Percentiles rank a stretch among this genome's conserved stretches.
phyloP scores from a whole-genome alignment of 2,888 invertebrate genomes.

The Petrolisthes cinctipes region DNA sequence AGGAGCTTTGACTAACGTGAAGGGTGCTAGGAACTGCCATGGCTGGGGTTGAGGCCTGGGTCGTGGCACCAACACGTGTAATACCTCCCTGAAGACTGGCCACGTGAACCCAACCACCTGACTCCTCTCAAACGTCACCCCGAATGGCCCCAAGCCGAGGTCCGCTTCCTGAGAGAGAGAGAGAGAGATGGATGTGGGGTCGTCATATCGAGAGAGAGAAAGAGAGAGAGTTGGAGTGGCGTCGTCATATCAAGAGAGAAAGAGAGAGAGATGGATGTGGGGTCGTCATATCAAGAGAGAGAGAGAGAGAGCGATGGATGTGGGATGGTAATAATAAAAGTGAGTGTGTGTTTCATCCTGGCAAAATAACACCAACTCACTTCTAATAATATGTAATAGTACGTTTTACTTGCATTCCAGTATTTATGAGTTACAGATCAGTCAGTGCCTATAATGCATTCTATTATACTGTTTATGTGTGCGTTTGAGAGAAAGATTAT shows the following conservation, averaged over 20 bases:
- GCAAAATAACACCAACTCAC: too few species aligned
- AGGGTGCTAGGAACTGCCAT: slow-evolving; percentile 36
- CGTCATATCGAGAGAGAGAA: neutral
- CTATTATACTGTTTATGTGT: neutral
- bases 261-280: neutral
- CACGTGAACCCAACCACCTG: slow-evolving; percentile 30
- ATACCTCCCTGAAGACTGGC: slow-evolving; percentile 41
- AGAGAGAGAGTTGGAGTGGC: neutral
- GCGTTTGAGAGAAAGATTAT: neutral
- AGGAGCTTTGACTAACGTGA: slow-evolving; percentile 12
- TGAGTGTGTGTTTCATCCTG: too few species aligned
- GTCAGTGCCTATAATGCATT: too few species aligned
- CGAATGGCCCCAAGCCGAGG: slow-evolving; percentile 41
- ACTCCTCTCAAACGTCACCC: slow-evolving; percentile 19
- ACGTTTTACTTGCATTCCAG: too few species aligned
- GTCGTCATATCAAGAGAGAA: neutral
- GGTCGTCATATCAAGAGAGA: neutral
- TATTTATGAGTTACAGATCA: neutral
- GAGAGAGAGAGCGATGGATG: slow-evolving; percentile 2
- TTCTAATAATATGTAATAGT: too few species aligned
- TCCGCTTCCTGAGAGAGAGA: slow-evolving; percentile 15
- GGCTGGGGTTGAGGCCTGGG: slow-evolving; percentile 37
- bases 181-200: neutral
- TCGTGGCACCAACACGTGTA: slow-evolving; percentile 24
- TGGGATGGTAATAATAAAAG: neutral